Base-by-base conservation (phyloP, 2,888 invertebrate genomes). In the Shargacucullia verbasci region DNA sequence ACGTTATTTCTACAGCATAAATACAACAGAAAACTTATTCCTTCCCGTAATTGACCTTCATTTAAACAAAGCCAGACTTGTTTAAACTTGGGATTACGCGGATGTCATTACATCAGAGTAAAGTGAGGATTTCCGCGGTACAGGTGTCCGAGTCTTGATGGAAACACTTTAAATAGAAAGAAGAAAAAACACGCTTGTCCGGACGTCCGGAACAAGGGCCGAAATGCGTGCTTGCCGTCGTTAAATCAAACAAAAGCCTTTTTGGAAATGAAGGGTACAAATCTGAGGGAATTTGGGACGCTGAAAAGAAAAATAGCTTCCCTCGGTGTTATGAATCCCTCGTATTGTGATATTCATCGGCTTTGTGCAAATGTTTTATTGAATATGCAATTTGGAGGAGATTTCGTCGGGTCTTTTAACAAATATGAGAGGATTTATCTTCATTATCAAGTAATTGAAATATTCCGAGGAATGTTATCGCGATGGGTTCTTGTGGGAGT, bases 241-340 rank as follows among this genome's bases (percentile, higher is more conserved):
- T 73, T 76, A 73, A 76, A 76, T 76, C 68, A 75, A 76, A 76
- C 68, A 76, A 73, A 75, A 58, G 64, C 56, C 57, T 50, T 64
- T 65, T 76, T 67, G 40, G 56, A 54, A 73, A 73, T 62, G 58
- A 73, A 70, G 64, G 70, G 62, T 67, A 73, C 59, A 72, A 75
- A 73, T 73, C 47, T 61, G 57, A 35, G 49, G 39, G 40, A 52
- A 61, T 44, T 43, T 12, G 43, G 40, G 38, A 59, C 13, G 45
- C 5, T 38, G 60, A 59, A 57, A 76, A 57, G 62, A 61, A 57
- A 64, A 63, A 76, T 76, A 41, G 47, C 62, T 40, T 10, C 44
- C 40, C 45, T 60, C 43, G 37, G 14, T 57, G 39, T 59, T 72
- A 60, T 67, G 72, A 74, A 54, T 56, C 41, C 53, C 49, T 58